A percentile compares a stretch with the other conserved stretches of the same genome.
Evolutionary conservation across 2,888 invertebrate genomes (phyloP).

Genomic region (Brachypalpus laphriformis): DNA sequence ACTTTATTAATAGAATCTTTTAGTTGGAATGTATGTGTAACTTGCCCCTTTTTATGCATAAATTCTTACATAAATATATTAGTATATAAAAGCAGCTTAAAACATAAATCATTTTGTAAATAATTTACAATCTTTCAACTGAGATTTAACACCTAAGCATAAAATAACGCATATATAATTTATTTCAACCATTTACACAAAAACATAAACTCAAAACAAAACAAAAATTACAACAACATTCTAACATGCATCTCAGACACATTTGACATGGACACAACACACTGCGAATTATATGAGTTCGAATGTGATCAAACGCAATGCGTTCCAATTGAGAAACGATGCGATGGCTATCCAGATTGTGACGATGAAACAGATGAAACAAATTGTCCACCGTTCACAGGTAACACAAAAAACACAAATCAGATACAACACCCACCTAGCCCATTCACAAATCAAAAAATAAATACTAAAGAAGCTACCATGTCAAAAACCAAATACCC

Average conservation of each 20-base stretch:
- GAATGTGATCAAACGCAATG: constrained; percentile 81
- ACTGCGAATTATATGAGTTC: constrained; percentile 81
- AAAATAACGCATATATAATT: no score
- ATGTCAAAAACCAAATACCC: neutral
- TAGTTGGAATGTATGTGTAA: neutral
- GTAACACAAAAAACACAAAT: constrained; percentile 76
- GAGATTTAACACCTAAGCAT: neutral
- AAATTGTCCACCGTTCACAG: constrained; percentile 81
- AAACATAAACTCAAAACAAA: constrained; percentile 1
- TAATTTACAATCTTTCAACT: neutral
- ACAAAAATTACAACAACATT: constrained; percentile 34
- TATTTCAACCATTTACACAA: constrained; percentile 5
- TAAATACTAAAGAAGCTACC: neutral
- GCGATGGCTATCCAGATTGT: constrained; percentile 86
- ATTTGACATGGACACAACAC: constrained; percentile 78
- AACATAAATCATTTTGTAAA: neutral
- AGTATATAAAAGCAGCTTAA: neutral
- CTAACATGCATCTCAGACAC: constrained; percentile 72
- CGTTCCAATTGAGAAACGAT: constrained; percentile 84
- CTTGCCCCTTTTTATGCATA: neutral
- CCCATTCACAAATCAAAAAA: neutral
- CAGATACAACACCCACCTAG: constrained; percentile 3
- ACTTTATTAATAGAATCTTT: no score
- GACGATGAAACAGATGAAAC: constrained; percentile 86
- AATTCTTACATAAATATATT: neutral